Percentiles rank a stretch among this genome's conserved stretches.
Conservation (phyloP, 2,888 invertebrate genomes). For the Calameuta idolon region DNA sequence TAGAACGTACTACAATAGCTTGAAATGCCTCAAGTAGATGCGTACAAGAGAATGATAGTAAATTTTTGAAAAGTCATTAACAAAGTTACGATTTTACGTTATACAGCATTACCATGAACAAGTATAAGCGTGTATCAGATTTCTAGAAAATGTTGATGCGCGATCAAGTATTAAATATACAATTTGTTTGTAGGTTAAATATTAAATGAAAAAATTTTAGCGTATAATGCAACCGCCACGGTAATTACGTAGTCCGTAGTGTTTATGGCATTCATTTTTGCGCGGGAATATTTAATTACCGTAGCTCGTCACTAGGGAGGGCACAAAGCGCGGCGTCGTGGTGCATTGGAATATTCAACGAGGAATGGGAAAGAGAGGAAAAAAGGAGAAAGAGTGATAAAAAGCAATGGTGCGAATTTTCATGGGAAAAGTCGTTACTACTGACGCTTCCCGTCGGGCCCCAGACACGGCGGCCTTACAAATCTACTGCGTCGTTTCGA, state of each 20-base stretch:
- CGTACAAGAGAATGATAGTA: neutral
- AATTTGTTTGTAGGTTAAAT: neutral
- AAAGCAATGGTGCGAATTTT: neutral
- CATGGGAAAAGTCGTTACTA: neutral
- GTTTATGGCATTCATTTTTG: constrained; percentile 37
- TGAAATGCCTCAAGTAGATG: neutral
- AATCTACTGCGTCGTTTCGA: neutral
- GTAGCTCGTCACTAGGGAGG: constrained; percentile 1
- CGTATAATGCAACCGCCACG: neutral
- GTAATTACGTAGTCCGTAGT: constrained; percentile 28
- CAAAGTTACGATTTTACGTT: neutral
- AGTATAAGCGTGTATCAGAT: neutral
- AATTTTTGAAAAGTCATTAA: neutral
- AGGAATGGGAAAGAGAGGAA: neutral
- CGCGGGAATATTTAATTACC: constrained; percentile 51
- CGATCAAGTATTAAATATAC: neutral
- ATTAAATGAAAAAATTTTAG: neutral
- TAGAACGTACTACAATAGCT: neutral
- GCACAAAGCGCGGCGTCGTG: neutral
- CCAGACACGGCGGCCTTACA: neutral
- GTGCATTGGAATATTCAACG: neutral
- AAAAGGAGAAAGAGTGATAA: neutral
- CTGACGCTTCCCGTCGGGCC: neutral
- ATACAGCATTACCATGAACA: neutral
- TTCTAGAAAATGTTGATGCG: neutral